Evolutionary conservation across 2,888 invertebrate species (phyloP), one percentile per base, ranked within the genome.

Genomic region (Axea sp.): DNA sequence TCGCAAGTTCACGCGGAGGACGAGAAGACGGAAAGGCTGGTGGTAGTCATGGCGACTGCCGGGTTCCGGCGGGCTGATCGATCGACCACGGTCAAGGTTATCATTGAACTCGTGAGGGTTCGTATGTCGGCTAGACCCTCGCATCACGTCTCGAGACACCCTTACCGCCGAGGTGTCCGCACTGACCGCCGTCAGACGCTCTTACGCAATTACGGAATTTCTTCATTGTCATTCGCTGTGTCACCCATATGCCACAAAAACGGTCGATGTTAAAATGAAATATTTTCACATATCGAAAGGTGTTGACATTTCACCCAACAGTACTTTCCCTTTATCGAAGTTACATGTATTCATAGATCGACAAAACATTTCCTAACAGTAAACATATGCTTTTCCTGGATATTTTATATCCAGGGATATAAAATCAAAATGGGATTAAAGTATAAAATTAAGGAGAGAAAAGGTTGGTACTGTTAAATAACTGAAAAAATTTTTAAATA

Each of bases 41-140:
- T 80, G 80, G 87, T 87, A 86, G 85, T 77, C 86, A 87, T 87
- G 86, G 86, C 77, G 86, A 87, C 87, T 87, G 86, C 84, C 83
- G 83, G 85, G 85, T 84, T 80, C 80, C 76, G 49, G 68, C 75
- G 77, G 55, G 60, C 77, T 80, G 83, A 86, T 86, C 86, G 86
- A 86, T 86, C 84, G 81, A 76, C 81, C 84, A 81, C 84, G 86
- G 86, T 86, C 86, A 86, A 86, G 86, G 86, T 86, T 86, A 82
- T 78, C 76, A 78, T 77, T 74, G 75, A 77, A 76, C 74, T 69
- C 39, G 24, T 55, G 64, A 69, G 69, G 60, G 69, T 67, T 73
- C 62, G 43, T 28, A 62, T 62, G 51, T 62, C 62, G 60, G 35
- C 60, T 35, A 59, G 45, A 57, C 51, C 43, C 41, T 37, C 43